Evolutionary conservation across 2,797 vertebrate genomes (phyloP).

Genomic region (Anableps anableps): DNA sequence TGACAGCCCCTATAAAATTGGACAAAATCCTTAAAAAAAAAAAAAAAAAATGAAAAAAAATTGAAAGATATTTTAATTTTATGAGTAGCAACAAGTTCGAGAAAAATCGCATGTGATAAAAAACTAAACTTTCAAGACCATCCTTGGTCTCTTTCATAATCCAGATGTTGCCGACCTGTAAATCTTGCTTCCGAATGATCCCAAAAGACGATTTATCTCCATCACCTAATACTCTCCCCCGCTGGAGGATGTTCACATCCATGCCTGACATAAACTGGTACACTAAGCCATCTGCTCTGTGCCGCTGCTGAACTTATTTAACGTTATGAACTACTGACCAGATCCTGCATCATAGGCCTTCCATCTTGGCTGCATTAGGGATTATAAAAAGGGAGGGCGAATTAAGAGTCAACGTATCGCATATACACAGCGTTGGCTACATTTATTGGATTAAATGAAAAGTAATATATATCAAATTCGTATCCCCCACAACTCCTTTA

Average conservation of each 20-base stretch:
- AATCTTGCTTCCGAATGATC: slow-evolving; percentile 1
- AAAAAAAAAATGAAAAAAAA: too few species aligned
- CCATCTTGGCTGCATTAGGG: slow-evolving; percentile 13
- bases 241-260: slow-evolving; percentile 1
- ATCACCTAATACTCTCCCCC: neutral
- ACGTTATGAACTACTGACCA: neutral
- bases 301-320: slow-evolving; percentile 3
- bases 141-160: too few species aligned
- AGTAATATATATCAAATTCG: too few species aligned
- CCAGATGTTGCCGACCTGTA: slow-evolving; percentile 42
- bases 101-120: neutral
- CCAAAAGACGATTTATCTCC: neutral
- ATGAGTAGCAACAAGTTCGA: neutral
- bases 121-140: slow-evolving; percentile 15
- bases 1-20: neutral
- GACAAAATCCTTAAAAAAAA: too few species aligned
- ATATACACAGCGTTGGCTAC: neutral
- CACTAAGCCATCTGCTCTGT: slow-evolving; percentile 39
- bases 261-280: neutral
- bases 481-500: too few species aligned
- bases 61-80: neutral
- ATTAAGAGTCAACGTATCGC: neutral
- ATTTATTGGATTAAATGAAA: too few species aligned
- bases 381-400: slow-evolving; percentile 2
- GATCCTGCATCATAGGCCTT: neutral